Conservation (phyloP, 2,888 invertebrate species). For the Luperina testacea region DNA sequence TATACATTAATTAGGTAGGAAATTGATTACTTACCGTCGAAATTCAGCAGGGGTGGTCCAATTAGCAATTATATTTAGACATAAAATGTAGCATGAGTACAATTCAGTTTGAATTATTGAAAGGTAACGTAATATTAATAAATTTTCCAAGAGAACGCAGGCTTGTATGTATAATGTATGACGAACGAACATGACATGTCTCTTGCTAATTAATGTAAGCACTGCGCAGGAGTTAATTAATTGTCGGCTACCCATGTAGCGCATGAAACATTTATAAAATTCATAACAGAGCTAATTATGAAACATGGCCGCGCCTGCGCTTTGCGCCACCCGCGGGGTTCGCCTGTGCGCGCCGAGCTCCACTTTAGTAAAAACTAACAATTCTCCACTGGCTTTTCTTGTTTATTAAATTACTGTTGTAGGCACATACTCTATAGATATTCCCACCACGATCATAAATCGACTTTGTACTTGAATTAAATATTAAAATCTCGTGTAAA, state of each 20-base stretch:
- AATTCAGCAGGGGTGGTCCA: constrained; percentile 77
- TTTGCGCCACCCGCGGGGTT: constrained; percentile 85
- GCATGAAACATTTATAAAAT: constrained; percentile 89
- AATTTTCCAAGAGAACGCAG: constrained; percentile 76
- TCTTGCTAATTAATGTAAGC: constrained; percentile 87
- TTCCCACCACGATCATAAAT: constrained; percentile 69
- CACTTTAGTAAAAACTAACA: constrained; percentile 80
- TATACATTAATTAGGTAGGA: constrained; percentile 76
- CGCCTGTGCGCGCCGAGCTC: constrained; percentile 71
- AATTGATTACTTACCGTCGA: constrained; percentile 68
- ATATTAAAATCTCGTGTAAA: constrained; percentile 60
- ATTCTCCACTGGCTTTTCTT: constrained; percentile 74
- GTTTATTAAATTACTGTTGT: constrained; percentile 76
- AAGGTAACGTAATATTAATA: constrained; percentile 76
- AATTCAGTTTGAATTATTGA: constrained; percentile 75
- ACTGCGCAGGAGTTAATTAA: constrained; percentile 87
- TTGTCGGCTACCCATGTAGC: constrained; percentile 84
- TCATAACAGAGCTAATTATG: constrained; percentile 89
- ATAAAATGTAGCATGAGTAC: constrained; percentile 58
- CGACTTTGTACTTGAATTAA: constrained; percentile 65
- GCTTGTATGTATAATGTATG: constrained; percentile 83
- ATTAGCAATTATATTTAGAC: constrained; percentile 65
- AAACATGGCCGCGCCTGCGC: constrained; percentile 81
- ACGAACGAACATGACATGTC: constrained; percentile 83
- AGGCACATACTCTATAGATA: constrained; percentile 68